Evolutionary conservation across 2,113 vertebrate species (phyloP).

Genomic region (Halcyon senegalensis): DNA sequence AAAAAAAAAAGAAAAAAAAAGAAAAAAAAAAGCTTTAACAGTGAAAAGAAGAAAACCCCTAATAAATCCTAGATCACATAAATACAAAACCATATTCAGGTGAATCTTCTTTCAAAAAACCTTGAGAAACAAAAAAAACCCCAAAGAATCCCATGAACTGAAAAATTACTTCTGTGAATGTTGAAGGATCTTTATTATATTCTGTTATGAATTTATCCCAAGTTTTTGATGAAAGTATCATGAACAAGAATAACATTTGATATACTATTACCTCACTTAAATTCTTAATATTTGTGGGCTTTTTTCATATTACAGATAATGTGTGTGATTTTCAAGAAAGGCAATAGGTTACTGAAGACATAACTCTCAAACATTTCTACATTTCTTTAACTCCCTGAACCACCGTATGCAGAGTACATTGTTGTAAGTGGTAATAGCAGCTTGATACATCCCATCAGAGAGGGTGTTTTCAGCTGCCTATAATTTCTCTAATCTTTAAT

Average conservation of each 20-base stretch:
- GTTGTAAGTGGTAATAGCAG: not conserved
- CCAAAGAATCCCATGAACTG: not conserved
- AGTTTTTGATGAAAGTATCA: not conserved
- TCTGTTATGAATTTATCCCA: not conserved
- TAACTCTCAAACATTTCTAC: not conserved
- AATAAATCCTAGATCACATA: not conserved
- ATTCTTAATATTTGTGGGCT: not conserved
- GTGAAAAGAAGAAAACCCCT: not conserved
- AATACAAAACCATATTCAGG: not conserved
- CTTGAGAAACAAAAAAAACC: fast-evolving
- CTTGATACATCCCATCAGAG: not conserved
- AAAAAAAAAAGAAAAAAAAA: too few relatives aligned
- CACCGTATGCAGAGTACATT: not conserved
- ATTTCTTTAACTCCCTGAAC: not conserved
- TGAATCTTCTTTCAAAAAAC: not conserved
- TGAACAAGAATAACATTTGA: not conserved
- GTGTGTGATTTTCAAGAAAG: not conserved
- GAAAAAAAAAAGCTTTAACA: not conserved
- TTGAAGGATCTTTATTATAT: not conserved
- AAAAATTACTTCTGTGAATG: not conserved
- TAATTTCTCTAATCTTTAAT: not conserved
- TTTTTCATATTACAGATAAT: not conserved
- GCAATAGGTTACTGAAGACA: not conserved
- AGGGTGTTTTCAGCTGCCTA: not conserved
- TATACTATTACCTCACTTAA: not conserved